phyloP scores from a whole-genome alignment of 1,140 invertebrate species.

The Choristoneura fumiferana region DNA sequence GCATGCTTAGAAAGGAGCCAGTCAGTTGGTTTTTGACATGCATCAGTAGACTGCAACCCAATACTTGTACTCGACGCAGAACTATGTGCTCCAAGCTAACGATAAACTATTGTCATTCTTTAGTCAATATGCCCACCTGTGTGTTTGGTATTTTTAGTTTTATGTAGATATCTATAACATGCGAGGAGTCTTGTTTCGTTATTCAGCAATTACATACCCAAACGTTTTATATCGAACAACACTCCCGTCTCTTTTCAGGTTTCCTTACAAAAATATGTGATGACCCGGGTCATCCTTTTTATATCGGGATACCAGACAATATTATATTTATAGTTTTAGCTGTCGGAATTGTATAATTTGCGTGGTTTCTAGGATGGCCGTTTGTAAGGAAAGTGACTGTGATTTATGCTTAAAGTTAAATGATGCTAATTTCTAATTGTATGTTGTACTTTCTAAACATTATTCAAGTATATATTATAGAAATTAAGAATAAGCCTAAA shows the following conservation, averaged over 20 bases:
- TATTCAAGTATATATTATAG: slow-evolving; percentile 66
- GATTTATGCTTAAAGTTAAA: slow-evolving; percentile 71
- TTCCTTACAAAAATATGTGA: background rate
- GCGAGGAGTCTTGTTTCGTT: slow-evolving; percentile 7
- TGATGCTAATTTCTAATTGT: slow-evolving; percentile 71
- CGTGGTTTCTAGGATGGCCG: slow-evolving; percentile 36
- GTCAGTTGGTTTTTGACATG: too few species aligned
- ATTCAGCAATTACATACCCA: background rate
- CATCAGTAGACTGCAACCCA: background rate
- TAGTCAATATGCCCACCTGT: slow-evolving; percentile 70
- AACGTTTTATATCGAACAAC: background rate
- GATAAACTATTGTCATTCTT: slow-evolving; percentile 43
- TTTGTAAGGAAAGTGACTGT: slow-evolving; percentile 69
- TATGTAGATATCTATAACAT: slow-evolving; percentile 21
- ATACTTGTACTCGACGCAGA: slow-evolving; percentile 29
- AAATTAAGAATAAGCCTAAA: slow-evolving; percentile 53
- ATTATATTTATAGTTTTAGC: slow-evolving; percentile 1
- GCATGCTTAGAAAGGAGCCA: too few species aligned
- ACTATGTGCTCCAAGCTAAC: slow-evolving; percentile 31
- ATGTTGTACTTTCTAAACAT: slow-evolving; percentile 49
- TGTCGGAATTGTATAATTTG: slow-evolving; percentile 21
- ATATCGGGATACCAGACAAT: background rate
- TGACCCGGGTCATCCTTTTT: background rate
- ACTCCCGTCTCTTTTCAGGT: background rate
- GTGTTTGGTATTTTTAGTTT: slow-evolving; percentile 42